Evolutionary conservation across 2,797 vertebrate genomes (phyloP), one percentile per base, ranked within the genome.

Genomic region (Fratercula arctica): DNA sequence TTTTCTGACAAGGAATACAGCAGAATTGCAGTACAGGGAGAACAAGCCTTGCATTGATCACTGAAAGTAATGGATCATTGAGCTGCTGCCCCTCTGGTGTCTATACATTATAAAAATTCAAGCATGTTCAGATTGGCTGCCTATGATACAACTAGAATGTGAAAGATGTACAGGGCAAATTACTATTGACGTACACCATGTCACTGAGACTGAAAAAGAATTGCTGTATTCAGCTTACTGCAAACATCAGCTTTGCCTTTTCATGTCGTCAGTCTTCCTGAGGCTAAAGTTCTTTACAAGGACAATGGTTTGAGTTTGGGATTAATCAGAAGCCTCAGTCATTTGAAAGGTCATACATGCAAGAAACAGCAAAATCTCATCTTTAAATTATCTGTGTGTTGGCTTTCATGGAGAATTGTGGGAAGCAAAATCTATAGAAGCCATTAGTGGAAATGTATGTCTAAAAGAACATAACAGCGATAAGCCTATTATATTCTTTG

Each of bases 271-370:
- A 92, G 0, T 92, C 74, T 97, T 97, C 81, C 69, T 80, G 43
- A 91, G 53, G 66, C 66, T 89, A 78, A 93, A 95, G 63, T 95
- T 88, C 64, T 96, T 81, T 80, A 17, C 63, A 77, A 70, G 61
- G 68, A 85, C 73, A 96, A 69, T 63, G 48, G 15, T 50, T 74
- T 83, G 56, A 94, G 64, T 45, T 90, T 74, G 88, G 16, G 20
- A 70, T 96, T 88, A 78, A 86, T 83, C 37, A 79, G 68, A 92
- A 87, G 41, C 12, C 11, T 76, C 0, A 0, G 39, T 93, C 61
- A 85, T 95, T 97, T 93, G 89, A 95, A 96, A 95, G 72, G 87
- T 64, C 48, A 45, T 57, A 24, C 46, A 26, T 21, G 4, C 53
- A 78, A 93, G 31, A 43, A 85, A 61, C 9, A 68, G 66, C 29